Percentiles rank a stretch among this genome's conserved stretches.
Evolutionary conservation across 2,113 vertebrate species (phyloP).

Genomic region (Oreochromis spilurus): DNA sequence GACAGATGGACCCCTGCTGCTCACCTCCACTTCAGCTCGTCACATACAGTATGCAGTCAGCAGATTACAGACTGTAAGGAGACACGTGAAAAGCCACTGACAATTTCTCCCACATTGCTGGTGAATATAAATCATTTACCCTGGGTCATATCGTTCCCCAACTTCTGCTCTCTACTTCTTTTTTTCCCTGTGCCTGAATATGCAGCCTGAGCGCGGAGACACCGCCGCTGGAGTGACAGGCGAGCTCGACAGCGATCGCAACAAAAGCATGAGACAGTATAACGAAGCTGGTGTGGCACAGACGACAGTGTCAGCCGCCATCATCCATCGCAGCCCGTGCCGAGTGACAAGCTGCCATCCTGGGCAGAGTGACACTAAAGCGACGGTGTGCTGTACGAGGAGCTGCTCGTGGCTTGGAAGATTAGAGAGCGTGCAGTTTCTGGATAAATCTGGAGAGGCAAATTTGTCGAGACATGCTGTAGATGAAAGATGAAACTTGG

Average conservation of each 20-base stretch:
- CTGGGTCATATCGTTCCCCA: neutral
- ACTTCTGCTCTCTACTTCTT: neutral
- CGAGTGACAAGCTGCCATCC: constrained; percentile 10
- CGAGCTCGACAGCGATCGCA: neutral
- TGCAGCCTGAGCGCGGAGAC: constrained; percentile 2
- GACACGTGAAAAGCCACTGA: neutral
- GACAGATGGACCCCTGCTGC: neutral
- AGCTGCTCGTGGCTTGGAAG: neutral
- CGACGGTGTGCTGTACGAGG: neutral
- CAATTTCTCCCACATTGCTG: neutral
- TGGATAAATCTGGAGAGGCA: neutral
- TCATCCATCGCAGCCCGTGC: neutral
- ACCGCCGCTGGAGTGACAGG: neutral
- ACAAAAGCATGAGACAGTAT: neutral
- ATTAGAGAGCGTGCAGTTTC: neutral
- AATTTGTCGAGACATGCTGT: neutral
- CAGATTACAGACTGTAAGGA: neutral
- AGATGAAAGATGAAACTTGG: neutral
- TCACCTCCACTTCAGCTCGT: neutral
- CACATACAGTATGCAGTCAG: neutral
- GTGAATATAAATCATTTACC: constrained; percentile 36
- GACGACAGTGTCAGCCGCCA: neutral
- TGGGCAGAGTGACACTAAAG: neutral
- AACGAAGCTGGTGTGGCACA: neutral
- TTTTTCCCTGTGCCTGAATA: neutral